These are phyloP conservation scores for Heliconius charithonia DNA, from an alignment of 2,888 invertebrate genomes.

Conservation along the genomic window DNA sequence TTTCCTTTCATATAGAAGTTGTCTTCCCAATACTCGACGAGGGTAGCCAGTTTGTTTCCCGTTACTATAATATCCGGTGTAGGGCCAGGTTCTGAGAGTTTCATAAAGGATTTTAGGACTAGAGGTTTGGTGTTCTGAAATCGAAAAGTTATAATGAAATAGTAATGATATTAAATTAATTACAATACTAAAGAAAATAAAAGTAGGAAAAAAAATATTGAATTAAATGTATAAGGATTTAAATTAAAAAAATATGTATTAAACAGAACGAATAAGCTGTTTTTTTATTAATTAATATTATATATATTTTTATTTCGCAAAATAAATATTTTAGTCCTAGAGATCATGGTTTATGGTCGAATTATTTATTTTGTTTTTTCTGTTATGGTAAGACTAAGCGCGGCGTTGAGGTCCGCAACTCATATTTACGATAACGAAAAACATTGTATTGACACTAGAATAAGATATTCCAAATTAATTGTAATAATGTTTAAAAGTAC, in stretches of 20 bases:
- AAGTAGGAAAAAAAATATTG: too few relatives aligned
- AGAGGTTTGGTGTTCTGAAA: conserved; percentile 74
- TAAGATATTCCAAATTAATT: background rate
- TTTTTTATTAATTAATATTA: too few relatives aligned
- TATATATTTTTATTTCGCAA: too few relatives aligned
- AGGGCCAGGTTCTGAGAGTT: conserved; percentile 61
- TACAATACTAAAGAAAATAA: too few relatives aligned
- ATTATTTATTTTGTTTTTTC: too few relatives aligned
- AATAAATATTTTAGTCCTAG: too few relatives aligned
- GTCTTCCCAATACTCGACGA: conserved; percentile 76
- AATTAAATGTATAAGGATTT: too few relatives aligned
- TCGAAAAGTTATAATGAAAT: too few relatives aligned
- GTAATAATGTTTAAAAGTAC: background rate
- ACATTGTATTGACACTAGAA: background rate
- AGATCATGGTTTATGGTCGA: too few relatives aligned
- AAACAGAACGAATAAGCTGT: too few relatives aligned
- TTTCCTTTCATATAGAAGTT: conserved; percentile 60
- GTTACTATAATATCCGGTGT: conserved; percentile 70
- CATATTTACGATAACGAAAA: background rate
- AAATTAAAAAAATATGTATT: too few relatives aligned
- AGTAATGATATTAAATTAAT: too few relatives aligned
- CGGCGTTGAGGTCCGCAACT: background rate
- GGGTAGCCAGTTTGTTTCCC: conserved; percentile 72
- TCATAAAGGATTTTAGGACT: conserved; percentile 67
- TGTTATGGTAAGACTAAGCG: background rate